Evolutionary conservation across 2,888 invertebrate genomes (phyloP).

Genomic region (Trilocha varians): DNA sequence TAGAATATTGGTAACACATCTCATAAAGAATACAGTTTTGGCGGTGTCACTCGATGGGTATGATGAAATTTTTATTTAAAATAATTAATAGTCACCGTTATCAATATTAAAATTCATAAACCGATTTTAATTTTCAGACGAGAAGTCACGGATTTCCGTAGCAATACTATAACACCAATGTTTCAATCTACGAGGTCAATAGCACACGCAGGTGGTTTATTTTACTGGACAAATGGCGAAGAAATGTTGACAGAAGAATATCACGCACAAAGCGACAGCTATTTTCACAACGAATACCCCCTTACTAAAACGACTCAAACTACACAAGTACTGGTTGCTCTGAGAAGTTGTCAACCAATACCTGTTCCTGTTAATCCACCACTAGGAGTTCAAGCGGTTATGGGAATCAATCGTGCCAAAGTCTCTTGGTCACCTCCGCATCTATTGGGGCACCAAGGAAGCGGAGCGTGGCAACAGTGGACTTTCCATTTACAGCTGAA

Average conservation of each 20-base stretch:
- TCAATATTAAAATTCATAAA: background rate
- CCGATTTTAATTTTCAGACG: slow-evolving; percentile 55
- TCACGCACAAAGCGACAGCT: slow-evolving; percentile 77
- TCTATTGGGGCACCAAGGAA: slow-evolving; percentile 81
- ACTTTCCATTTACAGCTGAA: slow-evolving; percentile 82
- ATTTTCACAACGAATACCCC: slow-evolving; percentile 84
- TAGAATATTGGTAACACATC: slow-evolving; percentile 82
- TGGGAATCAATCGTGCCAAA: slow-evolving; percentile 82
- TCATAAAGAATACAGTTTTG: slow-evolving; percentile 82
- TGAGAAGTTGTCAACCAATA: slow-evolving; percentile 83
- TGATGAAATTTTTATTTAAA: slow-evolving; percentile 15
- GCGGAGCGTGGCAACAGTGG: slow-evolving; percentile 81
- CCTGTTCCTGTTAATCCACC: slow-evolving; percentile 87
- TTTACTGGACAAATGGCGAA: slow-evolving; percentile 90
- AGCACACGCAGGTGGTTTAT: slow-evolving; percentile 82
- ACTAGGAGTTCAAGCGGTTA: slow-evolving; percentile 83
- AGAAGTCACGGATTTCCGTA: slow-evolving; percentile 80
- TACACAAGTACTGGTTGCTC: slow-evolving; percentile 65
- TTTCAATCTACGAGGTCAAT: slow-evolving; percentile 83
- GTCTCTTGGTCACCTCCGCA: slow-evolving; percentile 89
- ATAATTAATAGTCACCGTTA: background rate
- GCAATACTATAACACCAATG: slow-evolving; percentile 82
- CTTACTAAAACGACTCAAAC: slow-evolving; percentile 51
- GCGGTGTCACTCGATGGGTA: slow-evolving; percentile 89
- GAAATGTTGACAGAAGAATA: slow-evolving; percentile 86